A percentile compares a stretch with the other conserved stretches of the same genome.
Evolutionary conservation across 2,113 vertebrate species (phyloP).

Genomic region (Nesogale talazaci): DNA sequence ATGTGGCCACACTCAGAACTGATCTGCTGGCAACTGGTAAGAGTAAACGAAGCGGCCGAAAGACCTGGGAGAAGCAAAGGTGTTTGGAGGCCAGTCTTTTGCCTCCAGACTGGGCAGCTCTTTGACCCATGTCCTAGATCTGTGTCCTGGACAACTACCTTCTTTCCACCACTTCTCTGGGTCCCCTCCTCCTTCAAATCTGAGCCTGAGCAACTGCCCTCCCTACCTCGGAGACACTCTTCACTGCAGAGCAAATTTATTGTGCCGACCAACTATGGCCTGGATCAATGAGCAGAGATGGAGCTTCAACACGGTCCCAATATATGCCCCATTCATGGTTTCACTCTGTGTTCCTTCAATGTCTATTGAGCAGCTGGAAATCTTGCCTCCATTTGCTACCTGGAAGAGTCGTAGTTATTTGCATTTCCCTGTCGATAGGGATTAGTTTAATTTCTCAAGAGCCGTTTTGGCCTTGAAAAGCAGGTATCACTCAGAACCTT

Average conservation of each 20-base stretch:
- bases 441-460: slow-evolving; percentile 46
- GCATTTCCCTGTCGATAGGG: background rate
- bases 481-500: background rate
- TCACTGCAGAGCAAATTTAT: background rate
- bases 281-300: background rate
- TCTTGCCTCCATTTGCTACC: slow-evolving; percentile 30
- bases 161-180: background rate
- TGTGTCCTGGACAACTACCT: background rate
- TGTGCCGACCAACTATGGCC: background rate
- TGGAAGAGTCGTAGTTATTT: background rate
- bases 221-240: background rate
- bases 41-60: background rate
- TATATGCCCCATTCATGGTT: background rate
- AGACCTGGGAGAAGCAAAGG: background rate
- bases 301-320: background rate
- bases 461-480: slow-evolving; percentile 37
- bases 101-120: background rate
- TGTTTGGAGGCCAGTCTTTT: background rate
- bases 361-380: slow-evolving; percentile 27
- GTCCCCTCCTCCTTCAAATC: background rate
- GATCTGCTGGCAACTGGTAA: background rate
- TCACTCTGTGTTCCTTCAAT: background rate
- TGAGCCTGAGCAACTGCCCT: background rate
- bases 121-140: background rate
- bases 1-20: background rate